Conservation (phyloP, 2,113 vertebrate species). For the Corythaeola cristata region DNA sequence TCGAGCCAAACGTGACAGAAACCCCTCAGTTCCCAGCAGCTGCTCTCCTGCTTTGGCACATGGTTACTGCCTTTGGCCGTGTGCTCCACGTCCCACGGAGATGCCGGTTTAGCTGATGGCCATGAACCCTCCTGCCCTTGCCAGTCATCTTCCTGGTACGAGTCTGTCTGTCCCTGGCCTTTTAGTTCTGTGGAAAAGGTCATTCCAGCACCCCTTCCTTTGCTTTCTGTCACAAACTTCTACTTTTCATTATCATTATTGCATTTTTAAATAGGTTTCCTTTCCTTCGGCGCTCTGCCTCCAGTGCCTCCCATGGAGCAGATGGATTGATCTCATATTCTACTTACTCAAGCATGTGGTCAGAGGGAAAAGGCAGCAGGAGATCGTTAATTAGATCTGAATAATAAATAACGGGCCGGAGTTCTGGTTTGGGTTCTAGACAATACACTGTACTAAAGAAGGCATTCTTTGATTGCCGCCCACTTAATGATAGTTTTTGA, state of each 20-base stretch:
- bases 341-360: background rate
- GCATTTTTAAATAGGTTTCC: background rate
- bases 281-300: background rate
- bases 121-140: accelerated
- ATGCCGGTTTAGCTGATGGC: background rate
- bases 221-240: background rate
- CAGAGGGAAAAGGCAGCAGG: background rate
- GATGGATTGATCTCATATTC: background rate
- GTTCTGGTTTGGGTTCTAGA: background rate
- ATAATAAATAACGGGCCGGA: background rate
- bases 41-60: accelerated
- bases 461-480: background rate
- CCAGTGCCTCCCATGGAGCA: background rate
- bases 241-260: background rate
- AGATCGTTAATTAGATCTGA: background rate
- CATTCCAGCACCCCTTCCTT: background rate
- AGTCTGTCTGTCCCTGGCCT: accelerated
- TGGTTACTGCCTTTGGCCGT: background rate
- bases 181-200: background rate
- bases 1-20: background rate
- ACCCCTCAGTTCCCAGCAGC: background rate
- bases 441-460: background rate
- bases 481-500: background rate
- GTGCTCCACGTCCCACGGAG: background rate
- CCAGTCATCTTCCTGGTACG: accelerated